Percentiles rank a stretch among this genome's conserved stretches.
Evolutionary conservation across 2,888 invertebrate genomes (phyloP).

Genomic region (Agrochola macilenta): DNA sequence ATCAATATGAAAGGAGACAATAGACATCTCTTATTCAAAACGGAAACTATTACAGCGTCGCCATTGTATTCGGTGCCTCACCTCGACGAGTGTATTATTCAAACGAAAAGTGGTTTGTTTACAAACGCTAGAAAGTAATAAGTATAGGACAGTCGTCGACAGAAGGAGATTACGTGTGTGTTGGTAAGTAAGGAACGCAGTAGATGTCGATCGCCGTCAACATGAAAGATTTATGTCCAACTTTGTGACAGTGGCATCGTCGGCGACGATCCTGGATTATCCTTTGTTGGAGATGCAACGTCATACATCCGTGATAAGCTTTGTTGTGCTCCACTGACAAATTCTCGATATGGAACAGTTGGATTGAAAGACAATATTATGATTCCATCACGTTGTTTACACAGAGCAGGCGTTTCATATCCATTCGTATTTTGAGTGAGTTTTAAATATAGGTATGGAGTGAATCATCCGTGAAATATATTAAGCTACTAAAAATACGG

Average conservation of each 20-base stretch:
- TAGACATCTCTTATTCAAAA: slow-evolving; percentile 88
- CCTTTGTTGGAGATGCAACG: slow-evolving; percentile 84
- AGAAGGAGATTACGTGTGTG: slow-evolving; percentile 79
- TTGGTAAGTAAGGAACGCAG: slow-evolving; percentile 76
- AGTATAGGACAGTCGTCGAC: slow-evolving; percentile 82
- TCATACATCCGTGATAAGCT: slow-evolving; percentile 83
- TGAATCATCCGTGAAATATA: slow-evolving; percentile 44
- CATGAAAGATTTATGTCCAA: slow-evolving; percentile 87
- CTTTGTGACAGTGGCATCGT: slow-evolving; percentile 84
- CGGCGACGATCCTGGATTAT: slow-evolving; percentile 85
- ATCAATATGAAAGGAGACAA: slow-evolving; percentile 89
- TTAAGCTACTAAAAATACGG: slow-evolving; percentile 39
- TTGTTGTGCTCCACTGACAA: slow-evolving; percentile 73
- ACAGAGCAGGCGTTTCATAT: slow-evolving; percentile 62
- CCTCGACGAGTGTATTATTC: slow-evolving; percentile 87
- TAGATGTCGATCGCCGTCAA: slow-evolving; percentile 82
- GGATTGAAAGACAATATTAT: slow-evolving; percentile 66
- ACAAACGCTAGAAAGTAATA: slow-evolving; percentile 82
- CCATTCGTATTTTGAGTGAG: slow-evolving; percentile 59
- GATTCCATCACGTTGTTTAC: slow-evolving; percentile 64
- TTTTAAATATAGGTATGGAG: slow-evolving; percentile 51
- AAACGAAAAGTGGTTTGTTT: slow-evolving; percentile 89
- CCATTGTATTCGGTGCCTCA: slow-evolving; percentile 88
- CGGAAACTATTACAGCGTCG: slow-evolving; percentile 89
- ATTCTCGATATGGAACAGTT: slow-evolving; percentile 63